Base-by-base conservation (phyloP, 2,113 vertebrate genomes). In the Aix galericulata region DNA sequence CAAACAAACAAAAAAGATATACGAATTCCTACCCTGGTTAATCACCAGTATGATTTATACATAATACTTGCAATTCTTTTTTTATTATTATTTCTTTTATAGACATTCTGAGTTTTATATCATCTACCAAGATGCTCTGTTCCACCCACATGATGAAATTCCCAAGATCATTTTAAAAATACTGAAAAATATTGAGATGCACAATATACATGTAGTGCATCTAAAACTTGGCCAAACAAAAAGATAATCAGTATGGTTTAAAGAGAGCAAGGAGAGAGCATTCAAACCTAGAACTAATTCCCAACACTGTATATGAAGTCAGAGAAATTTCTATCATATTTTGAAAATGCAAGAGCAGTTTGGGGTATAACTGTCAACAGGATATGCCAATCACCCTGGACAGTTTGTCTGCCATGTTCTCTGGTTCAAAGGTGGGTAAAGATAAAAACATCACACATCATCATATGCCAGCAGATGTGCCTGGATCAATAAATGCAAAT, bases 401-500 rank as follows among this genome's bases (percentile, higher is more conserved):
- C 90, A 94, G 67, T 66, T 97, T 82, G 89, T 89, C 94, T 75
- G 83, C 38, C 66, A 58, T 74, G 67, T 85, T 52, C 44, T 92
- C 89, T 50, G 20, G 62, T 83, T 78, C 80, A 94, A 89, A 90
- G 85, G 60, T 84, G 87, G 50, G 34, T 82, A 86, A 88, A 67
- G 89, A 97, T 95, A 95, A 92, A 94, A 95, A 92, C 69, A 94
- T 66, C 74, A 88, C 71, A 89, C 0, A 0, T 67, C 87, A 93
- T 79, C 32, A 4, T 74, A 88, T 53, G 55, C 85, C 87, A 95
- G 89, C 77, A 91, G 85, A 91, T 93, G 67, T 80, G 79, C 78
- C 55, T 83, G 46, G 79, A 96, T 96, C 94, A 5, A 96, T 95
- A 95, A 93, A 95, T 93, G 88, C 85, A 95, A 95, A 96, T 78